phyloP scores from a whole-genome alignment of 2,888 invertebrate genomes.

The Liopterus haemorrhoidalis region DNA sequence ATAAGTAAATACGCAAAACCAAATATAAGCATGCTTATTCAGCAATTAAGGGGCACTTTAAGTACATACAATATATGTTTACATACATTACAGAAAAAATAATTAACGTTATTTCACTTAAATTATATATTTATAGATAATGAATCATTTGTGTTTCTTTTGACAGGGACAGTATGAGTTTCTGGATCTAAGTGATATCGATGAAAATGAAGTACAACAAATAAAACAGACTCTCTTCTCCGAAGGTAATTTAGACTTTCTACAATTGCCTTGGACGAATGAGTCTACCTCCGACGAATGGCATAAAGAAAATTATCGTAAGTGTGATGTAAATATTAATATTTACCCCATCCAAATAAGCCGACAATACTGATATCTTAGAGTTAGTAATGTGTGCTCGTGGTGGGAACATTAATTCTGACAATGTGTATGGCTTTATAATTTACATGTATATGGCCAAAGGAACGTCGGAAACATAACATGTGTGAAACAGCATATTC shows the following conservation, averaged over 20 bases:
- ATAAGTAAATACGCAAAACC: neutral
- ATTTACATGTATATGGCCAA: constrained; percentile 15
- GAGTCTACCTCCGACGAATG: constrained; percentile 16
- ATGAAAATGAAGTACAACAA: constrained; percentile 55
- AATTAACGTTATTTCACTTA: neutral
- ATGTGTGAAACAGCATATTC: neutral
- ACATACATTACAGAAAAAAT: neutral
- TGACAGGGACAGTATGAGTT: constrained; percentile 50
- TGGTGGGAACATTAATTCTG: constrained; percentile 26
- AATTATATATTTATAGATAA: neutral
- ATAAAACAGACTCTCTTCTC: constrained; percentile 18
- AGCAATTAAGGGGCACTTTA: constrained; percentile 5
- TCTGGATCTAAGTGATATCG: constrained; percentile 67
- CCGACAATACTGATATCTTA: constrained; percentile 23
- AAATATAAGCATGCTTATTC: constrained; percentile 11
- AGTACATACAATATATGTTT: neutral
- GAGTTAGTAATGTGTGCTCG: constrained; percentile 27
- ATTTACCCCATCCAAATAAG: constrained; percentile 27
- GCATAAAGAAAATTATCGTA: constrained; percentile 17
- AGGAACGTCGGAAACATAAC: constrained; percentile 22
- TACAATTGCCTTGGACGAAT: constrained; percentile 21
- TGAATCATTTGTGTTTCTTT: constrained; percentile 3
- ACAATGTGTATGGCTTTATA: constrained; percentile 19
- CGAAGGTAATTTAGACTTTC: constrained; percentile 20
- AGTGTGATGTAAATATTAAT: constrained; percentile 5